Conservation (phyloP, 2,113 vertebrate species). For the Mormyrus iriodes region DNA sequence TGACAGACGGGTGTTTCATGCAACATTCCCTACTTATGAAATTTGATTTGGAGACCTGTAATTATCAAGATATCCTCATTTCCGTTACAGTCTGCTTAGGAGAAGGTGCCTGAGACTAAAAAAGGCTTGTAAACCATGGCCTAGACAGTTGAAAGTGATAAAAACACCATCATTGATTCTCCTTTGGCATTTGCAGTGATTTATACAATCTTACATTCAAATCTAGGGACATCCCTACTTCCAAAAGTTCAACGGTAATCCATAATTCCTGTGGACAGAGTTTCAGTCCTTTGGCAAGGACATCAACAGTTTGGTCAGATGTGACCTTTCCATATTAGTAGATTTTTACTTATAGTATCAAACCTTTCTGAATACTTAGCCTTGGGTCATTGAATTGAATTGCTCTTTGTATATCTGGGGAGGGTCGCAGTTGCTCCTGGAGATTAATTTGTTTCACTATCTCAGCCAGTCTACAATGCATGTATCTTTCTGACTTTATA, state of each 20-base stretch:
- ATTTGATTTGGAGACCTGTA: not conserved
- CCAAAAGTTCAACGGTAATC: not conserved
- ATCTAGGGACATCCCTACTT: not conserved
- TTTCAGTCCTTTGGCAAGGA: not conserved
- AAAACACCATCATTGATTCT: not conserved
- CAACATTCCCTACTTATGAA: not conserved
- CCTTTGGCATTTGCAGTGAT: not conserved
- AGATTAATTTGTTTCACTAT: conserved; percentile 4
- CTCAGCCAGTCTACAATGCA: not conserved
- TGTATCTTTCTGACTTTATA: not conserved
- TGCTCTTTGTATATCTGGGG: not conserved
- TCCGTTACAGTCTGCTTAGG: not conserved
- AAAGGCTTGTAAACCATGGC: not conserved
- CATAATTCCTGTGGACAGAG: not conserved
- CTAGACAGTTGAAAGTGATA: not conserved
- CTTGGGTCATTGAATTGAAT: not conserved
- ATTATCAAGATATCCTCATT: not conserved
- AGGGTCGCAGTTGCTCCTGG: not conserved
- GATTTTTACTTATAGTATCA: not conserved
- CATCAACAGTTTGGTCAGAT: not conserved
- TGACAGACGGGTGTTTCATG: not conserved
- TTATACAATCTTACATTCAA: not conserved
- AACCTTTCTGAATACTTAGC: not conserved
- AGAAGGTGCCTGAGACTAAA: not conserved
- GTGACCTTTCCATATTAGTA: not conserved